Evolutionary conservation across 2,888 invertebrate genomes (phyloP), one percentile per base, ranked within the genome.

Genomic region (Pristionchus mayeri): DNA sequence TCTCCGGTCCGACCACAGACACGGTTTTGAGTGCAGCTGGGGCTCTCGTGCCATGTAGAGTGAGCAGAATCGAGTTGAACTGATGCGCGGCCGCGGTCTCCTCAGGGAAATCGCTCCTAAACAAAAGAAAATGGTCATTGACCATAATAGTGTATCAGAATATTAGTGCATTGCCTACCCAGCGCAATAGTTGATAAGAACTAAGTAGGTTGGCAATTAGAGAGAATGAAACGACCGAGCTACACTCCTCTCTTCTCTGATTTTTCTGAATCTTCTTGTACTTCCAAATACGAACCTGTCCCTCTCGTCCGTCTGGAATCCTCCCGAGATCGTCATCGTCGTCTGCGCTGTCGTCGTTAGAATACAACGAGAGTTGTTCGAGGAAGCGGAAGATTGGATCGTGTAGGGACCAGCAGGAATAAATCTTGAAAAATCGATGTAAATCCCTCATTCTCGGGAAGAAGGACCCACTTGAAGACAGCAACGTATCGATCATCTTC

Each of bases 1-100:
- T 81, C 7, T 81, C 60, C n/a, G 57, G 81, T 13, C 60, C 81
- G 34, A 60, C 21, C 13, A 81, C 44, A 11, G 34, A 30, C 0
- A 81, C 60, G 4, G 81, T 30, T 21, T 54, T 60, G 40, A 81
- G 81, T 1, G 37, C 9, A 2, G 57, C 54, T 18, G 81, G 81
- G 0, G 81, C 21, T n/a, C 44, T 50, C 16, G n/a, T 16, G 18
- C 63, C 63, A 37, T 57, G 11, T 9, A 50, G 48, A 40, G 37
- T 37, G 44, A 81, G 60, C 3, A 81, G 30, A 30, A 81, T 57
- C 0, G 57, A 40, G 40, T 81, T 81, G 81, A 81, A 81, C n/a
- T 40, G 37, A 30, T 81, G 81, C 7, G 34, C 60, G 0, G 9
- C 30, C 2, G 81, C 81, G n/a, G 57, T 81, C 0, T 27, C 30